phyloP scores from a whole-genome alignment of 2,113 vertebrate species.

The Calonectris borealis region DNA sequence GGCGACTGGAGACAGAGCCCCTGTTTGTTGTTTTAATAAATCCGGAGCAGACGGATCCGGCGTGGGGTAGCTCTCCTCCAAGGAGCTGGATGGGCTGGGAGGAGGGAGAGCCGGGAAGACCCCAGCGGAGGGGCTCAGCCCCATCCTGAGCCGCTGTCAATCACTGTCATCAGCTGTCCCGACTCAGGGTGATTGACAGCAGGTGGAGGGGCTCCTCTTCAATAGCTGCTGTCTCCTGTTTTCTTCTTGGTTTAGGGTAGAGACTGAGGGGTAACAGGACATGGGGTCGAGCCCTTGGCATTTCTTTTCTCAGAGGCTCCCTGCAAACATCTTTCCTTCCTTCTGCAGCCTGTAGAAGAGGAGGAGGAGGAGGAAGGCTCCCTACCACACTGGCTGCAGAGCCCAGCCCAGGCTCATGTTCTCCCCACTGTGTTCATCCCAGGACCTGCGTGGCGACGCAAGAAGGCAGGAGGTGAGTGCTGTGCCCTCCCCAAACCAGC shows the following conservation, averaged over 20 bases:
- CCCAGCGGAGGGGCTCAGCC: not conserved
- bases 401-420: not conserved
- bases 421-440: not conserved
- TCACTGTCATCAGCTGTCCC: not conserved
- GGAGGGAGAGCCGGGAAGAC: not conserved
- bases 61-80: not conserved
- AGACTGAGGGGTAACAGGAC: not conserved
- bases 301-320: not conserved
- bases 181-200: not conserved
- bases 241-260: not conserved
- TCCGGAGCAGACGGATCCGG: rapidly evolving
- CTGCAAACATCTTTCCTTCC: not conserved
- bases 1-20: not conserved
- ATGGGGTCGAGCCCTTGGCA: rapidly evolving
- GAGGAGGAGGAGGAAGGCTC: not conserved
- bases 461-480: not conserved
- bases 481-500: not conserved
- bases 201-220: not conserved
- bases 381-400: not conserved
- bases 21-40: not conserved
- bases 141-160: not conserved
- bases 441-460: rapidly evolving
- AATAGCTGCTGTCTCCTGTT: not conserved
- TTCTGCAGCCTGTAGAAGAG: not conserved
- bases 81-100: not conserved